phyloP scores from a whole-genome alignment of 2,797 vertebrate species.

The Coluber constrictor region DNA sequence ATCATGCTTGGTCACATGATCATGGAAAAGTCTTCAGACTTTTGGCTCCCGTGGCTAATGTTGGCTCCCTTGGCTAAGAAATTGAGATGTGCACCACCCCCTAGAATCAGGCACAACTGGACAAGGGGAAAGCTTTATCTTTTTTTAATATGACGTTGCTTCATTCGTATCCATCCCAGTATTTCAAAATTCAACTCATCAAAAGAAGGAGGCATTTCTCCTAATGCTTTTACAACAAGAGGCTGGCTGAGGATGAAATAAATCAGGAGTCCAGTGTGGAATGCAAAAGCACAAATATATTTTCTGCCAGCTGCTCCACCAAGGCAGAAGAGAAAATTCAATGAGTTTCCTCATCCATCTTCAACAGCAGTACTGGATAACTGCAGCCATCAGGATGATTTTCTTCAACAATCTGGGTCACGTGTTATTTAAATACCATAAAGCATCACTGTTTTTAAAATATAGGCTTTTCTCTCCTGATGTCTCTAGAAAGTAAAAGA shows the following conservation, averaged over 20 bases:
- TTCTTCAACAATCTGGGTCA: slow-evolving; percentile 38
- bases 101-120: too few species aligned
- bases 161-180: not conserved
- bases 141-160: not conserved
- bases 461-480: not conserved
- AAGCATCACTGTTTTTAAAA: slow-evolving; percentile 27
- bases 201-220: slow-evolving; percentile 38
- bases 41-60: too few species aligned
- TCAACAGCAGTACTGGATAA: slow-evolving; percentile 41
- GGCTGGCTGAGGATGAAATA: slow-evolving; percentile 40
- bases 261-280: slow-evolving; percentile 46
- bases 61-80: too few species aligned
- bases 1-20: too few species aligned
- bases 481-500: not conserved
- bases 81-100: too few species aligned
- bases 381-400: slow-evolving; percentile 52
- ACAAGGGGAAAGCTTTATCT: too few species aligned
- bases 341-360: slow-evolving; percentile 49
- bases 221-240: slow-evolving; percentile 32
- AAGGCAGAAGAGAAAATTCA: slow-evolving; percentile 43
- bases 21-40: too few species aligned
- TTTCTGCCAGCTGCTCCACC: slow-evolving; percentile 43
- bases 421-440: slow-evolving; percentile 45
- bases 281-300: slow-evolving; percentile 29
- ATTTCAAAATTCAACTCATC: slow-evolving; percentile 47